A percentile compares a stretch with the other conserved stretches of the same genome.
Conservation (phyloP, 2,888 invertebrate species). For the Meandrusa payeni region DNA sequence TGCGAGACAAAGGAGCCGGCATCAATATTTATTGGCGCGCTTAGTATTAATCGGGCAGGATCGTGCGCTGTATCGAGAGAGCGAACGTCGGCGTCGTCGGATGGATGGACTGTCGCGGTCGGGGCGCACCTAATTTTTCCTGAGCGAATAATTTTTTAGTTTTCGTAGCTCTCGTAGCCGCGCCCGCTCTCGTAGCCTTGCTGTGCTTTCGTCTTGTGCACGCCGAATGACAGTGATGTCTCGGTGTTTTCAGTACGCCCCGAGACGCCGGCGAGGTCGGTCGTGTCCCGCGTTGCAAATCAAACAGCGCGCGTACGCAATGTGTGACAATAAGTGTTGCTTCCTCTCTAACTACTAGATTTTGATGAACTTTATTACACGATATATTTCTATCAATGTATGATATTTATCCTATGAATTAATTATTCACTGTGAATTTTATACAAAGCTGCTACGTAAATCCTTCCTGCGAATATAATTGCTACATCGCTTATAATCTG, state of each 20-base stretch:
- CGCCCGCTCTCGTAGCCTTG: conserved; percentile 31
- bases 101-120: conserved; percentile 72
- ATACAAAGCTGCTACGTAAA: conserved; percentile 9
- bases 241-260: conserved; percentile 55
- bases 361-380: conserved; percentile 19
- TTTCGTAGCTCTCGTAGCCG: conserved; percentile 48
- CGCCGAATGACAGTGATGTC: conserved; percentile 15
- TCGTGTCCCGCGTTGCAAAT: conserved; percentile 53
- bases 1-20: conserved; percentile 75
- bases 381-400: conserved; percentile 4
- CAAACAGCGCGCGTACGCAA: conserved; percentile 59
- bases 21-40: conserved; percentile 78
- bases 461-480: conserved; percentile 36
- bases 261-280: conserved; percentile 52
- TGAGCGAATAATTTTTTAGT: conserved; percentile 52
- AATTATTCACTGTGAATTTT: conserved; percentile 10
- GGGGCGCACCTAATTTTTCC: conserved; percentile 67
- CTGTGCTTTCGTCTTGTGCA: conserved; percentile 37
- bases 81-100: conserved; percentile 45
- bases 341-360: conserved; percentile 65
- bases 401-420: neutral
- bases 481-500: conserved; percentile 31
- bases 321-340: conserved; percentile 80
- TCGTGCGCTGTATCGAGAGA: conserved; percentile 64
- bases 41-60: conserved; percentile 76